These are phyloP conservation scores for Sebastes minor DNA, from an alignment of 2,797 vertebrate species.

Conservation along the genomic window DNA sequence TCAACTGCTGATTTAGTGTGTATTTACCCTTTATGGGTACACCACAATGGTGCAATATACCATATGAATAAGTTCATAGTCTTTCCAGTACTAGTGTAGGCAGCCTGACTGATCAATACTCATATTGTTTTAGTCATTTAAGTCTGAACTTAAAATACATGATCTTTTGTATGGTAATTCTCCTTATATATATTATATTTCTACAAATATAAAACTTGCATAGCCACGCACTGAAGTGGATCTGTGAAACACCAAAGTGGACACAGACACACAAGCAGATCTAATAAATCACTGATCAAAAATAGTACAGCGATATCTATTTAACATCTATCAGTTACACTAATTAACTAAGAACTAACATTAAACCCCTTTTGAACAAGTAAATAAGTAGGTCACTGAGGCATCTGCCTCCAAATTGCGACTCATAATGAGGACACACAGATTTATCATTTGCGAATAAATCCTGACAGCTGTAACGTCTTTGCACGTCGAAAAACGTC, in stretches of 20 bases:
- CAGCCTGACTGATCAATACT: not conserved
- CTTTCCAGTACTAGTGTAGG: not conserved
- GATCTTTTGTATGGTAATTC: not conserved
- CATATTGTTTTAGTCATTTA: no score
- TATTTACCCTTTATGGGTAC: not conserved
- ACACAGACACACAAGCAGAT: no score
- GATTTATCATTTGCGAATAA: not conserved
- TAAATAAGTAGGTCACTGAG: not conserved
- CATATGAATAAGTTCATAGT: no score
- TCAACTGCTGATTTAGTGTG: not conserved
- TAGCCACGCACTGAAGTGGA: no score
- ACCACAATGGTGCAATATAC: no score
- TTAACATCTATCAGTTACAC: not conserved
- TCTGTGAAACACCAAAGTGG: no score
- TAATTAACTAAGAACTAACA: not conserved
- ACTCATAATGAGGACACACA: not conserved
- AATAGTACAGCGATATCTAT: not conserved
- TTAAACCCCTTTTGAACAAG: not conserved
- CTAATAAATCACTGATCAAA: not conserved
- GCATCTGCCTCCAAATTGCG: not conserved
- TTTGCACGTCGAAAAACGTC: not conserved
- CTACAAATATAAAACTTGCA: no score
- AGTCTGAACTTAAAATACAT: not conserved
- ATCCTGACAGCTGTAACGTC: not conserved
- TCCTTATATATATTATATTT: not conserved